Percentiles rank a stretch among this genome's conserved stretches.
Conservation (phyloP, 2,797 vertebrate genomes). For the Delichon dasypus region DNA sequence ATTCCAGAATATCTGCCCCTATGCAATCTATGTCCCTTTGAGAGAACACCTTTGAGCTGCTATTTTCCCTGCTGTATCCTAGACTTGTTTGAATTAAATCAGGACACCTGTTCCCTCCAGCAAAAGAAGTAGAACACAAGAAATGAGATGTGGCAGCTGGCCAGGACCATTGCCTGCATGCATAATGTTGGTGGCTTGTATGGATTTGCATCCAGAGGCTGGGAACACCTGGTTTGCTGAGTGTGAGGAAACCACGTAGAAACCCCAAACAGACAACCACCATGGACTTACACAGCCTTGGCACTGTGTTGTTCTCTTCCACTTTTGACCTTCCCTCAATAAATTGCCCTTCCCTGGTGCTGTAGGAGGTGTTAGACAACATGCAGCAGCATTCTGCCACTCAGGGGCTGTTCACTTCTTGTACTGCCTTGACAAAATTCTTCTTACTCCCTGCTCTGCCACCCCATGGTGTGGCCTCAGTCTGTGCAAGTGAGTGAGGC, state of each 20-base stretch:
- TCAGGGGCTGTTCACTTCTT: not conserved
- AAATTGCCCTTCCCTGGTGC: not conserved
- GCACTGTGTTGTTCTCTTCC: not conserved
- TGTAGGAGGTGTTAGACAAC: rapidly evolving
- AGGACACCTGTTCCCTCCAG: not conserved
- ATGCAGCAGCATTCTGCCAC: not conserved
- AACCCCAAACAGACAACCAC: not conserved
- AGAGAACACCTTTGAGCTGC: not conserved
- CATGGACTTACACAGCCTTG: not conserved
- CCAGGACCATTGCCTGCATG: not conserved
- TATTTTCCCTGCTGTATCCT: not conserved
- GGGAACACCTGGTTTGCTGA: not conserved
- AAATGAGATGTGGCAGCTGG: not conserved
- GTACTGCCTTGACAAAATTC: not conserved
- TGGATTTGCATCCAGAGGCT: not conserved
- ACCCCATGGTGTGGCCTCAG: not conserved
- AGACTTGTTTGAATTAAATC: not conserved
- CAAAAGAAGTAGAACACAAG: not conserved
- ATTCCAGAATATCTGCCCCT: not conserved
- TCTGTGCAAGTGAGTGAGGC: not conserved
- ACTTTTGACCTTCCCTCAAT: not conserved
- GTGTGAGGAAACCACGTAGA: not conserved
- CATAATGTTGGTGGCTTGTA: not conserved
- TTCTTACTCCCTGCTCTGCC: not conserved
- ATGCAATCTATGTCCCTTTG: not conserved